phyloP scores from a whole-genome alignment of 2,888 invertebrate species.

The Drosophila mimica region DNA sequence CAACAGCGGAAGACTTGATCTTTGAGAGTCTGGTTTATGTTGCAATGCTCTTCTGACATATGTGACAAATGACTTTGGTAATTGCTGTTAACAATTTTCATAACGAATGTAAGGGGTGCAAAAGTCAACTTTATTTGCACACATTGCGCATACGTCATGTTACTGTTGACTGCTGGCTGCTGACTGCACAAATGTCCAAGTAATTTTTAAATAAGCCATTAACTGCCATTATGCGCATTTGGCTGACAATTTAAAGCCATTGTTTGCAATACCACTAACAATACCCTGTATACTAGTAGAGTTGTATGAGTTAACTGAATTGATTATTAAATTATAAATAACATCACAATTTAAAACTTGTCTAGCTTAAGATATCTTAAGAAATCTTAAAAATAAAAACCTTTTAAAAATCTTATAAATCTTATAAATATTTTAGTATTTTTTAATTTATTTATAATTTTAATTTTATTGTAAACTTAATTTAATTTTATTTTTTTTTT shows the following conservation, averaged over 20 bases:
- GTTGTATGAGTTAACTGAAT: neutral
- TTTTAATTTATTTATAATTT: too few species aligned
- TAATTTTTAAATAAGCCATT: slow-evolving; percentile 30
- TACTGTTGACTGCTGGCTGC: neutral
- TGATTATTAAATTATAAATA: neutral
- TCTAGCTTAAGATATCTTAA: neutral
- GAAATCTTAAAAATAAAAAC: too few species aligned
- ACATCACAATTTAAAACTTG: neutral
- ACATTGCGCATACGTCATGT: slow-evolving; percentile 36
- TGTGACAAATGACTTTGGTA: slow-evolving; percentile 61
- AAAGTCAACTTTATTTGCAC: slow-evolving; percentile 1
- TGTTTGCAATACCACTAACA: neutral
- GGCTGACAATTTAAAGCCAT: slow-evolving; percentile 8
- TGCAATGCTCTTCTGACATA: slow-evolving; percentile 18
- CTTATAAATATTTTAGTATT: too few species aligned
- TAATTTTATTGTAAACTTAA: too few species aligned
- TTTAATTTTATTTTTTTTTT: too few species aligned
- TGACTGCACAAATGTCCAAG: slow-evolving; percentile 12
- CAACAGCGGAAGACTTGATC: slow-evolving; percentile 11
- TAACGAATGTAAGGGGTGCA: slow-evolving; percentile 22
- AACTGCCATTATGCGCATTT: slow-evolving; percentile 17
- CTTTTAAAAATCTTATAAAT: too few species aligned
- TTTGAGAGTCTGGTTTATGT: neutral
- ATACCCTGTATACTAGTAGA: neutral
- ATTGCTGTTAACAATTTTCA: slow-evolving; percentile 62